A percentile compares a stretch with the other conserved stretches of the same genome.
These are phyloP conservation scores for Scyliorhinus canicula DNA, from an alignment of 2,797 vertebrate genomes.

Conservation along the genomic window DNA sequence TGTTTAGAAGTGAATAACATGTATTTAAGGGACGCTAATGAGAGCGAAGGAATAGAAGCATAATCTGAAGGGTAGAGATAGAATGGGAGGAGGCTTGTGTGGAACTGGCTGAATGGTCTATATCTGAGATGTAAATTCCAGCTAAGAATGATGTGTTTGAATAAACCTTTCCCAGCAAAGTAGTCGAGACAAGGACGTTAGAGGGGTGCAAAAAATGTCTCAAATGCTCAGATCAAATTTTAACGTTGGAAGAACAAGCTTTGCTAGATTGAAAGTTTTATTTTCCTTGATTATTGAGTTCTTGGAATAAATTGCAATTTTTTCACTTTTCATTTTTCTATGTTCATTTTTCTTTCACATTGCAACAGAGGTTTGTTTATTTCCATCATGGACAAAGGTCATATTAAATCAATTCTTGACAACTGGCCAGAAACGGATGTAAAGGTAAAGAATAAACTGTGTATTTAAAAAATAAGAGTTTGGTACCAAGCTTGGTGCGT, in stretches of 20 bases:
- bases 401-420: conserved; percentile 84
- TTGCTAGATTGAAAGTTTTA: not conserved
- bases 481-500: not conserved
- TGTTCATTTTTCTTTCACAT: conserved; percentile 30
- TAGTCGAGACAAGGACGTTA: not conserved
- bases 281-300: not conserved
- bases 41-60: not conserved
- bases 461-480: not conserved
- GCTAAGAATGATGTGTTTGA: not conserved
- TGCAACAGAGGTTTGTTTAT: conserved; percentile 85
- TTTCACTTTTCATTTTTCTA: not conserved
- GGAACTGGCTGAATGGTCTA: not conserved
- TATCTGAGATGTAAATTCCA: not conserved
- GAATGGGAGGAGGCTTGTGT: too few species aligned
- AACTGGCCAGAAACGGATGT: conserved; percentile 95
- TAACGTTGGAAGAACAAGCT: not conserved
- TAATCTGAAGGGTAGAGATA: not conserved
- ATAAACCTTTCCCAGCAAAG: not conserved
- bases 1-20: not conserved
- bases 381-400: conserved; percentile 87
- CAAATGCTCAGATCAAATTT: not conserved
- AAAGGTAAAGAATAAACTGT: conserved; percentile 60
- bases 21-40: too few species aligned
- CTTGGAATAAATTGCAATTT: not conserved
- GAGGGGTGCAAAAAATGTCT: not conserved